These are phyloP conservation scores for Colostygia pectinataria DNA, from an alignment of 2,888 invertebrate species.

Conservation along the genomic window DNA sequence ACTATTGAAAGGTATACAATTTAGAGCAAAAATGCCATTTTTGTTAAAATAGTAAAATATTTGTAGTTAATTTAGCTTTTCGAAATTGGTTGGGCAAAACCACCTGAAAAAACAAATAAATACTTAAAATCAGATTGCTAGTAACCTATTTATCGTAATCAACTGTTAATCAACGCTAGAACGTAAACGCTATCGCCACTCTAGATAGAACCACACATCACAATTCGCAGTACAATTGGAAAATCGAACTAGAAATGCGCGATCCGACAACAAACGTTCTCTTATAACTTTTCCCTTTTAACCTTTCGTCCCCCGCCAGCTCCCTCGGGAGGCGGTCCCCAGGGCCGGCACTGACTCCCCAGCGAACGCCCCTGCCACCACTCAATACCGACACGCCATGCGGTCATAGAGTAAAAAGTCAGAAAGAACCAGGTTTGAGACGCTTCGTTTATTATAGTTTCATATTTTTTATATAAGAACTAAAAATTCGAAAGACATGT, in stretches of 20 bases:
- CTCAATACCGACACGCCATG: slow-evolving; percentile 82
- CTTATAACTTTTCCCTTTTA: slow-evolving; percentile 83
- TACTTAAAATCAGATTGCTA: no score
- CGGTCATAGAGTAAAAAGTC: slow-evolving; percentile 70
- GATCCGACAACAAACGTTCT: slow-evolving; percentile 80
- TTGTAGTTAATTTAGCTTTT: no score
- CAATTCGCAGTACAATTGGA: slow-evolving; percentile 53
- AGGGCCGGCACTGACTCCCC: slow-evolving; percentile 75
- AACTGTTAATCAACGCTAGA: no score
- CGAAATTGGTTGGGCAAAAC: no score
- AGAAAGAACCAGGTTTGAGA: slow-evolving; percentile 29
- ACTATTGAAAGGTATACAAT: no score
- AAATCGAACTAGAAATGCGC: slow-evolving; percentile 73
- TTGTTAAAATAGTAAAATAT: no score
- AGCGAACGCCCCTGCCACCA: slow-evolving; percentile 70
- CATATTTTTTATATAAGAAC: no score
- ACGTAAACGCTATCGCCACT: not conserved
- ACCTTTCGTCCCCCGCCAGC: slow-evolving; percentile 69
- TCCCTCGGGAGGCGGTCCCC: slow-evolving; percentile 83
- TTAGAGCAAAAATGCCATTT: no score
- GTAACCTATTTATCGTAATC: no score
- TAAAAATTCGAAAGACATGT: no score
- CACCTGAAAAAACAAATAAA: no score
- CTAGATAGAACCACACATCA: slow-evolving; percentile 35
- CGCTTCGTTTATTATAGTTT: no score